These are phyloP conservation scores for Recurvirostra avosetta DNA, from an alignment of 2,113 vertebrate species.

Conservation along the genomic window DNA sequence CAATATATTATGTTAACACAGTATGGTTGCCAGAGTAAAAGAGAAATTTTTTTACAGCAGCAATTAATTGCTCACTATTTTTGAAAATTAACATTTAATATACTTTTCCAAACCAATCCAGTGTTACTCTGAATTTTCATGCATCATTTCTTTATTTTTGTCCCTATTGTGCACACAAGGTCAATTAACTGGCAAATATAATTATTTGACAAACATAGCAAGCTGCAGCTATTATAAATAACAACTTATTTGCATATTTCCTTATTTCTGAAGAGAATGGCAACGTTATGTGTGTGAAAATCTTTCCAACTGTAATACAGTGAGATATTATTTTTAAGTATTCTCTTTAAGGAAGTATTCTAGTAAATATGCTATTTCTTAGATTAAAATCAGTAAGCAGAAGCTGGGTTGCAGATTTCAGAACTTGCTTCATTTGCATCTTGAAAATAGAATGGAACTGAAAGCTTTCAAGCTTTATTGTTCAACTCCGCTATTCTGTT, in stretches of 20 bases:
- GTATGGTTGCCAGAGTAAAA: background rate
- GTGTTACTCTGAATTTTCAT: constrained; percentile 36
- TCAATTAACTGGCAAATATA: constrained; percentile 64
- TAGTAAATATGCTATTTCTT: background rate
- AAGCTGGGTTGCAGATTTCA: background rate
- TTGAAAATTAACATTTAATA: constrained; percentile 55
- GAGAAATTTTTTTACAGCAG: constrained; percentile 1
- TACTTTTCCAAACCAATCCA: background rate
- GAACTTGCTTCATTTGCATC: constrained; percentile 40
- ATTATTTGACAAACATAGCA: constrained; percentile 59
- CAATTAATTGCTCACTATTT: constrained; percentile 46
- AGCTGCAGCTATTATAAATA: constrained; percentile 57
- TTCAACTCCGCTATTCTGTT: constrained; percentile 7
- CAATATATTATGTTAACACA: background rate
- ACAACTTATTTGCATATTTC: constrained; percentile 59
- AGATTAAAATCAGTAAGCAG: constrained; percentile 7
- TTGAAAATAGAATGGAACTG: constrained; percentile 18
- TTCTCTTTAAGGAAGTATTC: background rate
- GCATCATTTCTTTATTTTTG: constrained; percentile 37
- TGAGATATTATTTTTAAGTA: background rate
- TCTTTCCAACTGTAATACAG: background rate
- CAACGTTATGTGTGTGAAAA: background rate
- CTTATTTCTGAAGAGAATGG: constrained; percentile 19
- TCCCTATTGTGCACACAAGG: constrained; percentile 45
- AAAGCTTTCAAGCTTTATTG: constrained; percentile 50